Conservation (phyloP, 2,797 vertebrate species). For the Acomys russatus region DNA sequence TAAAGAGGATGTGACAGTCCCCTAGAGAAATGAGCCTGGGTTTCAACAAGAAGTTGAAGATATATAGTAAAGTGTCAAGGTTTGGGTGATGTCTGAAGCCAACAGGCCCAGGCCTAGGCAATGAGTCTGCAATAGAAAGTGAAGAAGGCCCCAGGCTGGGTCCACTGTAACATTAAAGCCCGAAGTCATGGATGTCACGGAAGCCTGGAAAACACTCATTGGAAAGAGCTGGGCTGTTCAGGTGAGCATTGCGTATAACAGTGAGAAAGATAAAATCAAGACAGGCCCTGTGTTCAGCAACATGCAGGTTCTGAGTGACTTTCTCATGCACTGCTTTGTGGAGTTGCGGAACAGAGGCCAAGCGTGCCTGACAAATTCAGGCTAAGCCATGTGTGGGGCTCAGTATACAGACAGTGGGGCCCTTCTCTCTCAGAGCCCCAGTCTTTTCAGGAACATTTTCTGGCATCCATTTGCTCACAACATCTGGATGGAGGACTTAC, state of each 20-base stretch:
- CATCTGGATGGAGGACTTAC: background rate
- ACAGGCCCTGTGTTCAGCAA: background rate
- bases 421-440: background rate
- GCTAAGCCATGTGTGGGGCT: background rate
- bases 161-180: background rate
- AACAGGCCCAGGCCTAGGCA: background rate
- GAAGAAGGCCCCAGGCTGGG: background rate
- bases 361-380: background rate
- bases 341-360: background rate
- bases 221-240: background rate
- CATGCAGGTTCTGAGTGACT: background rate
- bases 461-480: background rate
- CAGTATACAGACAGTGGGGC: background rate
- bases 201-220: background rate
- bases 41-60: background rate
- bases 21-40: background rate
- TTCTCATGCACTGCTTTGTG: background rate
- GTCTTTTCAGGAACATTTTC: background rate
- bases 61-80: background rate
- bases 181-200: accelerated
- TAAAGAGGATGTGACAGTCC: background rate
- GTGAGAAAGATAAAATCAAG: no score
- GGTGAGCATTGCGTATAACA: background rate
- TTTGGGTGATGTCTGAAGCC: background rate
- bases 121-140: background rate